phyloP scores from a whole-genome alignment of 1,140 invertebrate species.

The Probaryconus sp. region DNA sequence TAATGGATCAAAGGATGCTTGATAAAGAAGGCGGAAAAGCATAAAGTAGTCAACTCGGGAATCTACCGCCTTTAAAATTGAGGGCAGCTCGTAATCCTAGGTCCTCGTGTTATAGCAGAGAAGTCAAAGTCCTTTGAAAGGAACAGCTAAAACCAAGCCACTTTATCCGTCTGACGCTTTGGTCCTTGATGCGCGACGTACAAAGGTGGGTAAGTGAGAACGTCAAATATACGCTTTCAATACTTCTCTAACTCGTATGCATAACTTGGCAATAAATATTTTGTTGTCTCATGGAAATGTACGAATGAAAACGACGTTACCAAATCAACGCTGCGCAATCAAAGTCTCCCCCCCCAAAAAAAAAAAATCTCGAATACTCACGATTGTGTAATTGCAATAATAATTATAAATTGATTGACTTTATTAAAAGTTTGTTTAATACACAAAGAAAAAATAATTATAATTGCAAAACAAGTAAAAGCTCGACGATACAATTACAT shows the following conservation, averaged over 20 bases:
- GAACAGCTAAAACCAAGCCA: slow-evolving; percentile 37
- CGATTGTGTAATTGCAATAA: too few species aligned
- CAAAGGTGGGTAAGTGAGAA: slow-evolving; percentile 30
- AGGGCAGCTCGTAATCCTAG: slow-evolving; percentile 46
- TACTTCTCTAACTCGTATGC: slow-evolving; percentile 10
- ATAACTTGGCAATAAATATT: slow-evolving; percentile 10
- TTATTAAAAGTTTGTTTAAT: too few species aligned
- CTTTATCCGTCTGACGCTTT: slow-evolving; percentile 49
- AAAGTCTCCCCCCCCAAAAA: too few species aligned
- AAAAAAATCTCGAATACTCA: too few species aligned
- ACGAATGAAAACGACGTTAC: too few species aligned
- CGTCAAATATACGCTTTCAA: slow-evolving; percentile 16
- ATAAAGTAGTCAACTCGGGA: slow-evolving; percentile 51
- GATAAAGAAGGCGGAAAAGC: slow-evolving; percentile 50
- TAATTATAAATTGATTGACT: too few species aligned
- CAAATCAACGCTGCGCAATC: too few species aligned
- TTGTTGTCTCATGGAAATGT: neutral
- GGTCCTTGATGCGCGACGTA: slow-evolving; percentile 36
- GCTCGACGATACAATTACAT: too few species aligned
- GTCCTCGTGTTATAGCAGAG: slow-evolving; percentile 22
- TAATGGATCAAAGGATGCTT: slow-evolving; percentile 56
- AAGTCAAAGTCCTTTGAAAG: slow-evolving; percentile 55
- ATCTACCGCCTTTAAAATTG: slow-evolving; percentile 49
- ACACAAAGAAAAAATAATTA: too few species aligned
- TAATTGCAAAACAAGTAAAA: too few species aligned